Evolutionary conservation across 2,888 invertebrate genomes (phyloP), one percentile per base, ranked within the genome.

Genomic region (Cordilura impudica): DNA sequence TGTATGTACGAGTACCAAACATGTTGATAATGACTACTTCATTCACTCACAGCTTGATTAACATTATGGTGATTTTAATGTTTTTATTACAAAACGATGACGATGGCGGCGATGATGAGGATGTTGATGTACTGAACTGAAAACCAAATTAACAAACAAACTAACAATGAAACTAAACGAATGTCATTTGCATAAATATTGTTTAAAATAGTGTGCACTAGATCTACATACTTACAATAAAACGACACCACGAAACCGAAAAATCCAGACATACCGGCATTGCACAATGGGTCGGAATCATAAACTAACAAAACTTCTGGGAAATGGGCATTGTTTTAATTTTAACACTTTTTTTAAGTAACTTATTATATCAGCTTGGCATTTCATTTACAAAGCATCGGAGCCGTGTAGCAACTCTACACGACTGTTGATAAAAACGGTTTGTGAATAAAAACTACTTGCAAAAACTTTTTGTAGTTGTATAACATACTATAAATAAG

Each of bases 121-220:
- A 4, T 31, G 58, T 39, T 78, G 65, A 39, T 76, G 61, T 61
- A 63, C 69, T 69, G 45, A 72, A 71, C 66, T 75, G 75, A 61
- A 78, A 79, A 79, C 54, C 63, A 66, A 67, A 67, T 75, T 66
- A 73, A 61, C 67, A 65, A 54, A 21, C n/a, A 61, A 67, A 61
- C 53, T 60, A 70, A 75, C 71, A 61, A 75, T 58, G 71, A 35
- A 79, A 63, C 61, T 79, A 56, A 75, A 71, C 75, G 61, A 75
- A 79, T 75, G 79, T 75, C 75, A 79, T 75, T 75, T 71, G 75
- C 79, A 79, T 79, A 75, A 75, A 75, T 67, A 67, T 72, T 49
- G 49, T 79, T 49, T 51, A 45, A 61, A 75, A 45, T 61, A 54
- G 70, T 49, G 49, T 39, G 58, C 69, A 56, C 26, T 67, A 74